Evolutionary conservation across 2,113 vertebrate species (phyloP).

Genomic region (Limnothrissa miodon): DNA sequence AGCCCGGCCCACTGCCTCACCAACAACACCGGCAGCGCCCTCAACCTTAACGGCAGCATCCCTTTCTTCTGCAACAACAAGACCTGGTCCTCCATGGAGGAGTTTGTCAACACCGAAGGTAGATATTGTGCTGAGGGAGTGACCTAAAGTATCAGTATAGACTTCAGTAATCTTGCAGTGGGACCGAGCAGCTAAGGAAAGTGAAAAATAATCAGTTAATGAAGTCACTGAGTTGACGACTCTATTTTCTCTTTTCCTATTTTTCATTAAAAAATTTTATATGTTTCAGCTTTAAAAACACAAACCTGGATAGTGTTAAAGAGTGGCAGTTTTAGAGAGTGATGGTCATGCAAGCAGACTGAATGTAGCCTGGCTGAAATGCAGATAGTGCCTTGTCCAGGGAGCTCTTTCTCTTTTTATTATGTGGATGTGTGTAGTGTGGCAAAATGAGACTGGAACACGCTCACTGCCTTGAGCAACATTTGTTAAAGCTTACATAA

Average conservation of each 20-base stretch:
- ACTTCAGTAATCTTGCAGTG: background rate
- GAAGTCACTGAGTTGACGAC: background rate
- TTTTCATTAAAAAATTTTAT: too few species aligned
- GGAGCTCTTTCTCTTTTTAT: background rate
- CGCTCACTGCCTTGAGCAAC: background rate
- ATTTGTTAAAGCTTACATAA: conserved; percentile 1
- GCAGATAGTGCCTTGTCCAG: background rate
- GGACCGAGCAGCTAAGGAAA: background rate
- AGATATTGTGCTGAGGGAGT: conserved; percentile 20
- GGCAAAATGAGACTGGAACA: conserved; percentile 9
- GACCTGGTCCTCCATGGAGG: conserved; percentile 77
- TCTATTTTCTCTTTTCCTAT: background rate
- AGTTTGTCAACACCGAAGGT: conserved; percentile 83
- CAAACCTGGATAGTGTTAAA: background rate
- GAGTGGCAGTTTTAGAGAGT: background rate
- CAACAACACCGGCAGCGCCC: conserved; percentile 58
- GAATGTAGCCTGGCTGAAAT: background rate
- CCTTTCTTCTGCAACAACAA: conserved; percentile 75
- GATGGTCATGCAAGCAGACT: background rate
- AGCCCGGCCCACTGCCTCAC: conserved; percentile 74
- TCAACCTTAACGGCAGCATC: conserved; percentile 59
- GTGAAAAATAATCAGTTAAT: background rate
- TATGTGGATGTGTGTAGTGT: conserved; percentile 31
- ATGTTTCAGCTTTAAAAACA: background rate
- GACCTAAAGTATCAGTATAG: background rate